Evolutionary conservation across 1,140 invertebrate genomes (phyloP).

Genomic region (Tribolium madens): DNA sequence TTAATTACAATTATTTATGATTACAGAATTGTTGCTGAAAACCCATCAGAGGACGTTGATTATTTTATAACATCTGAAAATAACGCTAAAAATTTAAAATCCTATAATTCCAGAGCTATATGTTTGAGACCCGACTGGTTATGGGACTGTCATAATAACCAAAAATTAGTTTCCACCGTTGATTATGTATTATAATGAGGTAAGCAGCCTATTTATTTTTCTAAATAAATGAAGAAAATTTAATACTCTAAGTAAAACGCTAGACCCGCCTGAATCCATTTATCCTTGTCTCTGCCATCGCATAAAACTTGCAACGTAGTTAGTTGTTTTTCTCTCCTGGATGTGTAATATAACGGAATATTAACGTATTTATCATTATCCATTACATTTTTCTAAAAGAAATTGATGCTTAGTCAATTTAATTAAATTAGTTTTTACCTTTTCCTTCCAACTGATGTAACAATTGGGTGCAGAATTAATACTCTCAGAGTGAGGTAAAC

Average conservation of each 20-base stretch:
- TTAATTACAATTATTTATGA: background rate
- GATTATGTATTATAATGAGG: slow-evolving; percentile 52
- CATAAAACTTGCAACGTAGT: slow-evolving; percentile 57
- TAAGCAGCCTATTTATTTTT: slow-evolving; percentile 26
- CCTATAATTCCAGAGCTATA: slow-evolving; percentile 41
- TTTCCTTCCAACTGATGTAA: slow-evolving; percentile 73
- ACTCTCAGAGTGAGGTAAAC: slow-evolving; percentile 72
- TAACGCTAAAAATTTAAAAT: slow-evolving; percentile 49
- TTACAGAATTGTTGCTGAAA: slow-evolving; percentile 47
- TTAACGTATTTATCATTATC: slow-evolving; percentile 53
- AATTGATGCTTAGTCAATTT: background rate
- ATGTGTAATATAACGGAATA: slow-evolving; percentile 59
- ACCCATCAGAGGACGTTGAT: slow-evolving; percentile 49
- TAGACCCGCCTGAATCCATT: slow-evolving; percentile 58
- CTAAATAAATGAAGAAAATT: slow-evolving; percentile 29
- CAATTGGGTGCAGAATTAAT: slow-evolving; percentile 72
- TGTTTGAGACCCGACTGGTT: slow-evolving; percentile 59
- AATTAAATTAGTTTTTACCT: slow-evolving; percentile 65
- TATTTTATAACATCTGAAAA: slow-evolving; percentile 54
- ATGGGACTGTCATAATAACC: slow-evolving; percentile 59
- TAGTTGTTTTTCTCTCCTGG: slow-evolving; percentile 59
- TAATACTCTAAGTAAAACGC: slow-evolving; percentile 56
- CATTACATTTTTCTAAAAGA: slow-evolving; percentile 31
- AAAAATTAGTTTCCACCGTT: slow-evolving; percentile 53
- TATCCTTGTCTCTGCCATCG: slow-evolving; percentile 57